Evolutionary conservation across 2,797 vertebrate genomes (phyloP), one percentile per base, ranked within the genome.

Genomic region (Acanthis flammea): DNA sequence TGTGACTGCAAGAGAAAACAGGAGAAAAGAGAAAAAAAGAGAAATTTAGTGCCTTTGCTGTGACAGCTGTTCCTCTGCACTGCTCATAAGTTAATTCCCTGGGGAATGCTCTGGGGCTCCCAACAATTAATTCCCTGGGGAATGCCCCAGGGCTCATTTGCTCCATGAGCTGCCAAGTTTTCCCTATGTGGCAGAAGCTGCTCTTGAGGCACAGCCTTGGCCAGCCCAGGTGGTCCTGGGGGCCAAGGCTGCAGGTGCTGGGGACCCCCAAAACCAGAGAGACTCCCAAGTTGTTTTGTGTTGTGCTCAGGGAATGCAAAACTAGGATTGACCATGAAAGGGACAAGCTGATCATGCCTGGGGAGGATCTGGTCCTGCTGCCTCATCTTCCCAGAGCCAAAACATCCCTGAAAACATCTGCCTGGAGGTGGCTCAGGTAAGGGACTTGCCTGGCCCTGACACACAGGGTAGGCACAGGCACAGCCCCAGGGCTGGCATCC

Each of bases 1-100:
- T 0, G 98, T 98, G 95, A 98, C 98, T 98, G 98, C 65, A 97
- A 97, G 85, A 98, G 84, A 97, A 96, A 93, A 96, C 5, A 91
- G 67, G 73, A 90, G 75, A 87, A 75, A 9, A 61, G 72, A 94
- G 37, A 61, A 45, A 48, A 50, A 65, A 74, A 67, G 25, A 58
- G 63, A 55, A 39, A 57, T 50, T 89, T 14, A 97, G 86, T 5
- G 9, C 8, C 68, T 80, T 57, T 45, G 45, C 61, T 22, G 33
- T 1, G 31, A 25, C 3, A 11, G n/a, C 12, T n/a, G 23, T 11
- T 41, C 30, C 42, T 76, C n/a, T 70, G 63, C 77, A 18, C 35
- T 57, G 65, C 68, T 25, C 16, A 37, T 27, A 39, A 35, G 4
- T 7, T 5, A 39, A 12, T 41, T 42, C 24, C 28, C 24, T 3